Conservation (phyloP, 1,140 invertebrate genomes). For the Aphaenogaster ashmeadi region DNA sequence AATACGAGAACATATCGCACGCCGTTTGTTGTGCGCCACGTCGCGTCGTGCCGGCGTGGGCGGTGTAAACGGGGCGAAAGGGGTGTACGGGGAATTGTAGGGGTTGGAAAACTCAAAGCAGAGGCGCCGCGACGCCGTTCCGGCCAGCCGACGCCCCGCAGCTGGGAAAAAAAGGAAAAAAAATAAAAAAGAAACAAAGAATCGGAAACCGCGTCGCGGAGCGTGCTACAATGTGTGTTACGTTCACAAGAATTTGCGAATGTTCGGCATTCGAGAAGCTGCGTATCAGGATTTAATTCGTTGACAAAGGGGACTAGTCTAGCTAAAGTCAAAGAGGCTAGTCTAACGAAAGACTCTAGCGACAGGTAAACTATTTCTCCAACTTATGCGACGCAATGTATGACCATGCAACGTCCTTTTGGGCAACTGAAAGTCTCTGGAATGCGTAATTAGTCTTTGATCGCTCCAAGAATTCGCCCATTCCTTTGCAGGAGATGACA, state of each 20-base stretch:
- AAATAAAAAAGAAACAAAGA: not conserved
- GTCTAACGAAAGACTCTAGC: not conserved
- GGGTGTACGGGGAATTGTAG: slow-evolving; percentile 39
- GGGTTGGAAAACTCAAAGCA: slow-evolving; percentile 61
- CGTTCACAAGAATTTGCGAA: not conserved
- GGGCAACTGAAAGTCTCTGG: not conserved
- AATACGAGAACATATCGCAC: slow-evolving; percentile 56
- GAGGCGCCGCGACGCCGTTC: slow-evolving; percentile 57
- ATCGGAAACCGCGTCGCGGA: slow-evolving; percentile 8
- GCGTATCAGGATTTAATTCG: not conserved
- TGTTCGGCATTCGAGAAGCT: not conserved
- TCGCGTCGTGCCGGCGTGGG: slow-evolving; percentile 44
- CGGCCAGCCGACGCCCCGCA: slow-evolving; percentile 60
- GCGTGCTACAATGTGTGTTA: not conserved
- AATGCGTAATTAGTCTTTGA: slow-evolving; percentile 51
- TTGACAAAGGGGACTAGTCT: not conserved
- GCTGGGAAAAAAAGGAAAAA: slow-evolving; percentile 5
- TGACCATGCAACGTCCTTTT: not conserved
- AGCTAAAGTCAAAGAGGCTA: not conserved
- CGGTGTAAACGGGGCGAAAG: slow-evolving; percentile 37
- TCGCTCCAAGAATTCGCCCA: not conserved
- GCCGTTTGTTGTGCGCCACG: slow-evolving; percentile 66
- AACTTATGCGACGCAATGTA: not conserved
- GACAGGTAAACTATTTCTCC: slow-evolving; percentile 8
- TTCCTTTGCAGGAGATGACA: not conserved